A percentile compares a stretch with the other conserved stretches of the same genome.
phyloP scores from a whole-genome alignment of 1,140 invertebrate genomes.

The Orussus abietinus region DNA sequence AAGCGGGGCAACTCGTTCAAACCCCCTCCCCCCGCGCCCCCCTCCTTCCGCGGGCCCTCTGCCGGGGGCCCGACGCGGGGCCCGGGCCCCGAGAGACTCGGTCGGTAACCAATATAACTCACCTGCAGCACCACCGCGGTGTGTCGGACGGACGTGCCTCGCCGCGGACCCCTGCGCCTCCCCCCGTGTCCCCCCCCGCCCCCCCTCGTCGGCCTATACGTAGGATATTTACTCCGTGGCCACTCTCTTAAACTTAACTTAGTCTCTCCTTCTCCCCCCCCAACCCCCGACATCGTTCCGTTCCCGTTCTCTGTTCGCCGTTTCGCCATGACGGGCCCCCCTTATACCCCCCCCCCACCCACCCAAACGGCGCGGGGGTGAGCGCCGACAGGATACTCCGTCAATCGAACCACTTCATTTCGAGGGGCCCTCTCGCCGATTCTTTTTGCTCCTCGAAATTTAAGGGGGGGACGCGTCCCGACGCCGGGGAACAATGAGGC shows the following conservation, averaged over 20 bases:
- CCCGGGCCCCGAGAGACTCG: constrained; percentile 14
- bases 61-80: constrained; percentile 18
- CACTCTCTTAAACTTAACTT: constrained; percentile 11
- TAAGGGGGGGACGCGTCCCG: too few species aligned
- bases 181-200: too few species aligned
- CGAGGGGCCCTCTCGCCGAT: too few species aligned
- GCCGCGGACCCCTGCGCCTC: constrained; percentile 15
- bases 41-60: neutral
- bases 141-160: constrained; percentile 24
- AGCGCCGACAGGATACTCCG: too few species aligned
- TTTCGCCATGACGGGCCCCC: too few species aligned
- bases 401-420: too few species aligned
- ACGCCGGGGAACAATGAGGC: too few species aligned
- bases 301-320: neutral
- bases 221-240: constrained; percentile 20
- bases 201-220: neutral
- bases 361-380: too few species aligned
- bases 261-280: neutral
- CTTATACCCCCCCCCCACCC: too few species aligned
- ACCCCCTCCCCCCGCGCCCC: constrained; percentile 21
- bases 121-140: constrained; percentile 34
- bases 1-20: constrained; percentile 40
- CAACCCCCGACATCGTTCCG: neutral
- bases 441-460: too few species aligned
- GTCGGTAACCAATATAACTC: constrained; percentile 42